phyloP scores from a whole-genome alignment of 2,797 vertebrate genomes.

The Oryzias sinensis region DNA sequence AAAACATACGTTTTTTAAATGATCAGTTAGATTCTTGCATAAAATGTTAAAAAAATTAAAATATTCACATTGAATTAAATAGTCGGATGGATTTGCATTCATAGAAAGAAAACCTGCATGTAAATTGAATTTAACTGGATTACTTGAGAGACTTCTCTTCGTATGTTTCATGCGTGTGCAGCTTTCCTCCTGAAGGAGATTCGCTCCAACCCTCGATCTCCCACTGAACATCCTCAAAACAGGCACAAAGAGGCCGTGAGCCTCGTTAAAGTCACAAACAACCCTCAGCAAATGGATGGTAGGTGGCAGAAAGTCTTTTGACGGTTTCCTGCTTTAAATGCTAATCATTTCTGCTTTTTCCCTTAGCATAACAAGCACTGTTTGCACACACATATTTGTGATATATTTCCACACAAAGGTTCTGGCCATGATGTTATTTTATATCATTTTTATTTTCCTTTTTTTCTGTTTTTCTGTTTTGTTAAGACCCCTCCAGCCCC shows the following conservation, averaged over 20 bases:
- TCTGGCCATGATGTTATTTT: background rate
- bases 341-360: conserved; percentile 12
- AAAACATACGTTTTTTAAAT: too few species aligned
- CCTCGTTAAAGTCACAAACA: conserved; percentile 60
- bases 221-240: conserved; percentile 30
- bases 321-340: background rate
- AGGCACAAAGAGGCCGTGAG: conserved; percentile 45
- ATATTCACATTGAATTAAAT: too few species aligned
- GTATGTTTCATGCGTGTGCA: conserved; percentile 12
- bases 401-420: background rate
- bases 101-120: too few species aligned
- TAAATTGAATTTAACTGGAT: too few species aligned
- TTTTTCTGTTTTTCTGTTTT: conserved; percentile 40
- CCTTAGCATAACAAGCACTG: background rate
- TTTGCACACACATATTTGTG: background rate
- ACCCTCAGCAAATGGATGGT: conserved; percentile 38
- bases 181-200: conserved; percentile 53
- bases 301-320: conserved; percentile 8
- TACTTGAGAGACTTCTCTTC: background rate
- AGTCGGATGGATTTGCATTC: too few species aligned
- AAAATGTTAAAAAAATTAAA: too few species aligned
- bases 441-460: background rate
- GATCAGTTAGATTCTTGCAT: too few species aligned
- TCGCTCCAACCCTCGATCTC: background rate
- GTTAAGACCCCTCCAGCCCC: conserved; percentile 45